Percentiles rank a stretch among this genome's conserved stretches.
Conservation (phyloP, 2,888 invertebrate genomes). For the Spatulosminthurus flaviceps region DNA sequence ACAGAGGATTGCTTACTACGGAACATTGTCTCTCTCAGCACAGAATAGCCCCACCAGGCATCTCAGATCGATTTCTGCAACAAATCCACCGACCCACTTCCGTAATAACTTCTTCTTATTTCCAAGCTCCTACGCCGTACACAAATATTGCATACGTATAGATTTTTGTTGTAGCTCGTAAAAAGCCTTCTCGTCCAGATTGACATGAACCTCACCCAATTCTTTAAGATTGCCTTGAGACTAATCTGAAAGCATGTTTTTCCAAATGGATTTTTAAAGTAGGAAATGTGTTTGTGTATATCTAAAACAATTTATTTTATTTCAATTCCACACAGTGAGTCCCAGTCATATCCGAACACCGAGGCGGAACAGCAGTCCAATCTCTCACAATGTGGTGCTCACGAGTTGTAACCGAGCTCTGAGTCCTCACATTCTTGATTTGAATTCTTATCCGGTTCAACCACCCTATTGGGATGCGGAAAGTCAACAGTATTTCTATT, state of each 20-base stretch:
- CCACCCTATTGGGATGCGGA: slow-evolving; percentile 48
- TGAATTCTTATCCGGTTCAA: slow-evolving; percentile 39
- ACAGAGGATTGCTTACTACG: slow-evolving; percentile 46
- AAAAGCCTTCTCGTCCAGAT: too few relatives aligned
- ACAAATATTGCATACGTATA: too few relatives aligned
- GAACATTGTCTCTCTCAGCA: slow-evolving; percentile 45
- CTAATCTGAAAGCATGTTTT: too few relatives aligned
- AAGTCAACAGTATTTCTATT: slow-evolving; percentile 44
- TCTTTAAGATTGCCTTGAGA: too few relatives aligned
- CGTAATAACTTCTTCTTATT: slow-evolving; percentile 36
- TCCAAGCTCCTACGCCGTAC: too few relatives aligned
- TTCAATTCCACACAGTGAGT: too few relatives aligned
- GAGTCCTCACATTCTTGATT: slow-evolving; percentile 37
- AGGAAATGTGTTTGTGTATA: neutral
- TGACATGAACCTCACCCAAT: too few relatives aligned
- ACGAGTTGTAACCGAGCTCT: slow-evolving; percentile 16
- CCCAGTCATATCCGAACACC: slow-evolving; percentile 42
- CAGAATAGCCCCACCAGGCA: slow-evolving; percentile 47
- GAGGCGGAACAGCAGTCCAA: slow-evolving; percentile 44
- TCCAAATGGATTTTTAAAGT: neutral
- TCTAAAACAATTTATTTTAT: too few relatives aligned
- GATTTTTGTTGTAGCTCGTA: neutral
- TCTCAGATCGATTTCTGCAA: slow-evolving; percentile 45
- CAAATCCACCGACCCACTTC: slow-evolving; percentile 47
- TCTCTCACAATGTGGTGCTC: slow-evolving; percentile 22